A percentile compares a stretch with the other conserved stretches of the same genome.
phyloP scores from a whole-genome alignment of 2,888 invertebrate genomes.

The Andrena chrysosceles region DNA sequence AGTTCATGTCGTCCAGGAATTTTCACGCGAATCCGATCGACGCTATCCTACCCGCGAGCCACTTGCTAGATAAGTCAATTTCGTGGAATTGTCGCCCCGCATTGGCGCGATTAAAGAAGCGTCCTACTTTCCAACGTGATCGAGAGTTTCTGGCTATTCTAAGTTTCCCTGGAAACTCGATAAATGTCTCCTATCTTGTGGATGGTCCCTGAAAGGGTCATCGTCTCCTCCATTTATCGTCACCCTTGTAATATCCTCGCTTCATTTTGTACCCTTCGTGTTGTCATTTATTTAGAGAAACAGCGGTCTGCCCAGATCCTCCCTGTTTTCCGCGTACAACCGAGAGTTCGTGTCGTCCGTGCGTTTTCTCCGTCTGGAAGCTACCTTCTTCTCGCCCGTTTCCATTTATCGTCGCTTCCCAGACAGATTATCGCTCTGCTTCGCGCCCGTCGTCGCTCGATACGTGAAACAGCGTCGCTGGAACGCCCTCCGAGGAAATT shows the following conservation, averaged over 20 bases:
- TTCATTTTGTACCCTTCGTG: not conserved
- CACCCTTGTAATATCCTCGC: not conserved
- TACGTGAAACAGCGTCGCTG: not conserved
- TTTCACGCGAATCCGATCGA: slow-evolving; percentile 27
- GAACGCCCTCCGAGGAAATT: not conserved
- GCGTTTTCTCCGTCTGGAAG: not conserved
- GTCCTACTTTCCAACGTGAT: not conserved
- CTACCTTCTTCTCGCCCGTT: not conserved
- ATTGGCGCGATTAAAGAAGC: not conserved
- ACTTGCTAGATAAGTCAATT: not conserved
- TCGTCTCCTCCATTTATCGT: not conserved
- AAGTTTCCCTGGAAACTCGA: not conserved
- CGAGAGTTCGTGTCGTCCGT: not conserved
- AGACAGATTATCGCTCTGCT: not conserved
- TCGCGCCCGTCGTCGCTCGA: not conserved
- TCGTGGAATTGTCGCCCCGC: not conserved
- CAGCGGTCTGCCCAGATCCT: no score
- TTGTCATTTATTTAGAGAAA: not conserved
- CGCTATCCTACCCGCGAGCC: not conserved
- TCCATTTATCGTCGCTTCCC: not conserved
- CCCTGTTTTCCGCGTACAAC: not conserved
- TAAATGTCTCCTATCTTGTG: not conserved
- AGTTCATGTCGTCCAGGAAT: slow-evolving; percentile 7
- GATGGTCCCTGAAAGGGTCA: not conserved
- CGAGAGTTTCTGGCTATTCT: not conserved